These are phyloP conservation scores for Anguilla japonica DNA, from an alignment of 2,113 vertebrate genomes.

Conservation along the genomic window DNA sequence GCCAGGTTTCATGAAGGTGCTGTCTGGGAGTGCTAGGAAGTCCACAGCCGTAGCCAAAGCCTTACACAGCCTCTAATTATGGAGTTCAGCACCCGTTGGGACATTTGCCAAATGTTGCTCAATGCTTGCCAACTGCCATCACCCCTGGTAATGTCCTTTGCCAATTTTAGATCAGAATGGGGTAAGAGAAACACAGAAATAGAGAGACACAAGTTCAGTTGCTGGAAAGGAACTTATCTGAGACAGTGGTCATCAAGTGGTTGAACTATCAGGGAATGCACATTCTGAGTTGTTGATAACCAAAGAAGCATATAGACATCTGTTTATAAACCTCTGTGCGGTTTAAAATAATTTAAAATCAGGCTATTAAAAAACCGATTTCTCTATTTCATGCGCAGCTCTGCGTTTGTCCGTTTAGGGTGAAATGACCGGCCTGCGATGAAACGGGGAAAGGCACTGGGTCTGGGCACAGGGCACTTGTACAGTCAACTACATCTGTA, in stretches of 20 bases:
- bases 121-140: not conserved
- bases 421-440: too few relatives aligned
- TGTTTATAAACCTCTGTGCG: not conserved
- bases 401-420: not conserved
- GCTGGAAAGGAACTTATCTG: not conserved
- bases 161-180: not conserved
- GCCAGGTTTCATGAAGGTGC: not conserved
- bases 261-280: not conserved
- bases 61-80: not conserved
- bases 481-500: not conserved
- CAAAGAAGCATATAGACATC: not conserved
- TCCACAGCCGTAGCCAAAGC: not conserved
- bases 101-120: not conserved
- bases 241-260: not conserved
- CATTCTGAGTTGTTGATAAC: not conserved
- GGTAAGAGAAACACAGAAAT: not conserved
- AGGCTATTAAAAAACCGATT: not conserved
- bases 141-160: constrained; percentile 3
- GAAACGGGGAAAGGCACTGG: not conserved
- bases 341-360: not conserved
- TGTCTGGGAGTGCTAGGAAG: not conserved
- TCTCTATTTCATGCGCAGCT: not conserved
- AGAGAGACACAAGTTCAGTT: not conserved
- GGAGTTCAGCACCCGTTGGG: not conserved
- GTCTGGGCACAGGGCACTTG: too few relatives aligned